Base-by-base conservation (phyloP, 53 echinoderm and acorn worm genomes). In the Temnopleurus reevesii region DNA sequence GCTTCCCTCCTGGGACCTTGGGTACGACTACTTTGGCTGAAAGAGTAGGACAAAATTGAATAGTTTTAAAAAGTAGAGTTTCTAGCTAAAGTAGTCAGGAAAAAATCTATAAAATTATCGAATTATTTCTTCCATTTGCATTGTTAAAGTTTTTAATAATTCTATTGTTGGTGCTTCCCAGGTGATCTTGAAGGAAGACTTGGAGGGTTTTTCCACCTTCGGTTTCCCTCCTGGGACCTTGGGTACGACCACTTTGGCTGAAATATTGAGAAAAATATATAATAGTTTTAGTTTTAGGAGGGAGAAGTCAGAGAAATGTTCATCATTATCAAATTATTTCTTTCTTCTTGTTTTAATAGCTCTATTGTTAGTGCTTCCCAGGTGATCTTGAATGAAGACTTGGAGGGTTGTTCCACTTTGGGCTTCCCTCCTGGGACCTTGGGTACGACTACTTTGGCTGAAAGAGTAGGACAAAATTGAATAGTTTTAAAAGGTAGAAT, bases 121-220 rank as follows among this genome's bases (percentile, higher is more conserved):
- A n/a, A n/a, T n/a, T n/a, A n/a, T n/a, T n/a, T n/a, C n/a, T n/a
- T n/a, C n/a, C n/a, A n/a, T n/a, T n/a, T n/a, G n/a, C n/a, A n/a
- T n/a, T n/a, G n/a, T n/a, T n/a, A n/a, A n/a, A n/a, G n/a, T n/a
- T n/a, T n/a, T n/a, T n/a, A n/a, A n/a, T n/a, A n/a, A n/a, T n/a
- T n/a, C n/a, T n/a, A n/a, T n/a, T 23, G 95, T 56, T 23, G 92
- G 85, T 2, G 92, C 93, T 26, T 76, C 46, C 95, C 95, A 95
- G 10, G 92, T 90, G 29, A 95, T 58, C 18, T 92, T 94, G 45
- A 95, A 80, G 9, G 92, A 89, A 17, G 92, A 85, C 28, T 79
- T 60, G 76, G 76, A 94, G 45, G 92, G 28, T n/a, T n/a, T n/a
- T 46, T 88, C 90, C n/a, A 94, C 92, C 2, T 60, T 86, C 3